Base-by-base conservation (phyloP, 2,888 invertebrate species). In the Apodemia hepburni region DNA sequence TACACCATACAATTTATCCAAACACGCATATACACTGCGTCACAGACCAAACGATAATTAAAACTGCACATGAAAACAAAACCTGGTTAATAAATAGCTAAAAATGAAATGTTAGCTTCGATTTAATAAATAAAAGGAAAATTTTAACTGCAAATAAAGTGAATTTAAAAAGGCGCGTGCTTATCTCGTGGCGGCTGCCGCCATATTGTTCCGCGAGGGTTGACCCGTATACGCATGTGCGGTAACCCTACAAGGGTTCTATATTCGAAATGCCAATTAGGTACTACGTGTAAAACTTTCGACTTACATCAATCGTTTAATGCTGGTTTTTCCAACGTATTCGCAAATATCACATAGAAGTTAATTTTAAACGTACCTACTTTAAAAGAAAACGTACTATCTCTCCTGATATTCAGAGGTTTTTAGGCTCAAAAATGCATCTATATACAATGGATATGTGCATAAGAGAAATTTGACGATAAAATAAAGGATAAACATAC, bases 161-260 rank as follows among this genome's bases (percentile, higher is more conserved):
- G 82, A 85, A 85, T 81, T 85, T 69, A 62, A 62, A 62, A 75
- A 70, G 74, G 78, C 82, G 87, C 88, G 90, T 89, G 88, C 78
- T 82, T 73, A 74, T 78, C 79, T 82, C 78, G 78, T 85, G 89
- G 87, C 88, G 87, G 77, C 72, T 80, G 81, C 67, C 88, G 90
- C 90, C 90, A 90, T 90, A 88, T 90, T 90, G 88, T 80, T 82
- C 82, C 73, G 75, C 75, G 79, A 76, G 87, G 87, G 86, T 78
- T 77, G 80, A 69, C 75, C 70, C 65, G 66, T 68, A 73, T 75
- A 68, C 88, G 88, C 90, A 87, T 87, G 90, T 88, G 90, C 80
- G 58, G 33, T 78, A 75, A 75, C 77, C 77, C 74, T 75, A 67
- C 58, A 69, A 71, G 79, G 77, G 80, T 77, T 77, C 77, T 79